Base-by-base conservation (phyloP, 2,888 invertebrate genomes). In the Ormyrus labotus region DNA sequence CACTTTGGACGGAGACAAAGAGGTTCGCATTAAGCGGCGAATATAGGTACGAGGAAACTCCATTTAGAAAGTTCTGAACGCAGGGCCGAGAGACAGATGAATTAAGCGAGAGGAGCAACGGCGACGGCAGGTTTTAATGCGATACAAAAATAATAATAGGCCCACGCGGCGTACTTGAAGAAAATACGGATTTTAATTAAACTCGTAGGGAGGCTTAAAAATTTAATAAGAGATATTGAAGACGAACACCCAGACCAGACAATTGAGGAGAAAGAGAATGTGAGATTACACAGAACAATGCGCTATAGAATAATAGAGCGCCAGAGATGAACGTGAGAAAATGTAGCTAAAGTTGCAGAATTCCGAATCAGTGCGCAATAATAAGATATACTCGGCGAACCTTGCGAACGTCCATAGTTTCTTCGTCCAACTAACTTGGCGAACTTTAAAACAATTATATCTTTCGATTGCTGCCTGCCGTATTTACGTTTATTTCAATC, bases 21-120 rank as follows among this genome's bases (percentile, higher is more conserved):
- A 63, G 57, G 19, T 51, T 50, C 64, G 58, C 64, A 80, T 74
- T 74, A 74, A 70, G 69, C 69, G 19, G n/a, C 13, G 60, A 74
- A 74, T 69, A 80, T 58, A 64, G 63, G 58, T 64, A 80, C 78
- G 60, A 73, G 72, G 51, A 78, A 78, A 78, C 53, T 78, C 68
- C 78, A 78, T 78, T 73, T 73, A 51, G 53, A 67, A 78, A 78
- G 34, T 65, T 69, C 57, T 55, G 47, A 13, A 34, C 48, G 34
- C 4, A 34, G 34, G 65, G 13, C 13, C 5, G 13, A 34, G 10
- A 71, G 55, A 48, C 64, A 48, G 57, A 57, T 63, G 69, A 78
- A 68, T 68, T 60, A 53, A 75, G 45, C 48, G 6, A 7, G 51
- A 34, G 10, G n/a, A 50, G 19, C 8, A 8, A 10, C 34, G 13